phyloP scores from a whole-genome alignment of 35 echinoderm and acorn worm genomes.

The Amphiura filiformis region DNA sequence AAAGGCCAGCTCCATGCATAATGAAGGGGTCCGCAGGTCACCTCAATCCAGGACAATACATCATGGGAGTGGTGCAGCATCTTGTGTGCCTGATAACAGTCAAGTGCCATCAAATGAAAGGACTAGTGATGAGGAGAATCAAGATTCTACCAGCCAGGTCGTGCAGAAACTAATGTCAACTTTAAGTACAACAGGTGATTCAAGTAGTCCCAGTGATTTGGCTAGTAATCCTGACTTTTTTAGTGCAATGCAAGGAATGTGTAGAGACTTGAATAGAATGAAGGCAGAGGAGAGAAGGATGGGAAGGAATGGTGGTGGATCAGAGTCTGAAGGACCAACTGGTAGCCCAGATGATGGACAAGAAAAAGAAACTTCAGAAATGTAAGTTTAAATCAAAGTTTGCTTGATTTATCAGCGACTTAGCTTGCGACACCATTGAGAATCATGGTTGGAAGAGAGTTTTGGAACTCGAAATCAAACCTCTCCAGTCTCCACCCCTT shows the following conservation, averaged over 20 bases:
- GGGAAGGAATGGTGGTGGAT: background rate
- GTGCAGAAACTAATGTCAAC: conserved; percentile 56
- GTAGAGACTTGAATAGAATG: conserved; percentile 53
- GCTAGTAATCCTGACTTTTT: conserved; percentile 1
- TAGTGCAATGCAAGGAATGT: conserved; percentile 35
- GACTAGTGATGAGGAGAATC: background rate
- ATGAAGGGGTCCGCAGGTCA: background rate
- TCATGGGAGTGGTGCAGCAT: background rate
- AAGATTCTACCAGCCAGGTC: background rate
- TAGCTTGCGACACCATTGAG: too few species aligned
- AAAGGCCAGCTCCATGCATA: conserved; percentile 8
- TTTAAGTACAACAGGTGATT: background rate
- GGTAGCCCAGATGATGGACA: background rate
- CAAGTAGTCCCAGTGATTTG: background rate
- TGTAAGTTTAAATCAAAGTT: background rate
- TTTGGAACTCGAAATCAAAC: too few species aligned
- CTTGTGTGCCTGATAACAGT: background rate
- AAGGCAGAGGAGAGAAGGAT: conserved; percentile 16
- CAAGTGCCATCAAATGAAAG: background rate
- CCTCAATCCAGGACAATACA: background rate
- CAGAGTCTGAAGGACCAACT: background rate
- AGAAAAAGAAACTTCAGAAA: background rate
- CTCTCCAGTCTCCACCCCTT: too few species aligned
- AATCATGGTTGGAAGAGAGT: too few species aligned
- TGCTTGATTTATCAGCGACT: too few species aligned